Base-by-base conservation (phyloP, 2,113 vertebrate genomes). In the Ictalurus furcatus region DNA sequence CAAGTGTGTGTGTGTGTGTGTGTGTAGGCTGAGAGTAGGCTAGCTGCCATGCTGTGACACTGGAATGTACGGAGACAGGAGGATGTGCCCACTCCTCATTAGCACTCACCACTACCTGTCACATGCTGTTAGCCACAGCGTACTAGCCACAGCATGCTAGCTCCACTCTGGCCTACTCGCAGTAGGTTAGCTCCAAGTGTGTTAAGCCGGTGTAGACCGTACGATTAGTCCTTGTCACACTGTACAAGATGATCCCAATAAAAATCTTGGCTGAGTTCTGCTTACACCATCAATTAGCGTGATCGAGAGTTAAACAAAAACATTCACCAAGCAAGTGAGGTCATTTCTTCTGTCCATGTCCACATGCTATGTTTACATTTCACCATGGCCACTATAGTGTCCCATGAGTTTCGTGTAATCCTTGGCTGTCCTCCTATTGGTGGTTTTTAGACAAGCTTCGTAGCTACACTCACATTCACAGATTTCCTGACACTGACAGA, bases 51-150 rank as follows among this genome's bases (percentile, higher is more conserved):
- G 93, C 93, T 90, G 94, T 93, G 91, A 87, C 92, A 91, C 90
- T 92, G 94, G 94, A 95, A 95, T 95, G 94, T 93, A 90, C 90
- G 85, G 91, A 87, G 88, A 93, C 90, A 85, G 92, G 91, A 93
- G 92, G 95, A 96, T 96, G 95, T 94, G 93, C 94, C 67, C 94
- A 93, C 92, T 94, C 96, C 95, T 97, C 95, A 95, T 96, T 96
- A 96, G 94, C 90, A 82, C 94, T 91, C 92, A 94, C 96, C 96
- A 96, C 94, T 95, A 95, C 95, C 93, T 94, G 85, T 97, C 97
- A 97, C 95, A 94, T 95, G 93, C 76, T 89, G 94, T 98, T 96
- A 97, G 95, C 93, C 92, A 96, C 95, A 95, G 95, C 93, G 94
- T 93, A 94, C 95, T 95, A 97, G 85, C 91, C 91, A 71, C 90